Conservation (phyloP, 37 sponge, comb jelly and placozoan species). For the Chondrosia reniformis region DNA sequence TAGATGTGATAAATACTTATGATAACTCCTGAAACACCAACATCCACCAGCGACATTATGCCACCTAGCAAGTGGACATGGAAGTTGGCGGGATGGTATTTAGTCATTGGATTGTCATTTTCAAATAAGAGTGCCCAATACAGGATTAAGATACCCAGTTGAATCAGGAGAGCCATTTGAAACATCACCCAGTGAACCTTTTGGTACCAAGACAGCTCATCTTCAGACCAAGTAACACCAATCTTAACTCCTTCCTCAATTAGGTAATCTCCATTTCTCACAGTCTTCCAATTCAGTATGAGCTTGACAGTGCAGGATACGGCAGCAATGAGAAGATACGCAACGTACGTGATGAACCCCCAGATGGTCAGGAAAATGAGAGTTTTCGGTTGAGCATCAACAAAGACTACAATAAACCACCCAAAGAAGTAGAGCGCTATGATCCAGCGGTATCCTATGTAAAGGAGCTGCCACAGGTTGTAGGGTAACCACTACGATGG, state of each 20-base stretch:
- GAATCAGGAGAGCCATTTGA: constrained; percentile 8
- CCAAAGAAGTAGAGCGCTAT: constrained; percentile 38
- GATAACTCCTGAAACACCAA: constrained; percentile 30
- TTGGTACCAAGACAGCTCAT: constrained; percentile 54
- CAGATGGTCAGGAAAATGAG: constrained; percentile 79
- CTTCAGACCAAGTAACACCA: constrained; percentile 1
- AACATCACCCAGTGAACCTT: constrained; percentile 55
- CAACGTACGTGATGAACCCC: constrained; percentile 25
- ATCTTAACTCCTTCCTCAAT: not conserved
- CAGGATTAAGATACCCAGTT: constrained; percentile 28
- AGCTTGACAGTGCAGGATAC: constrained; percentile 23
- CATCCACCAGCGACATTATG: constrained; percentile 46
- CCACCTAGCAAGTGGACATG: constrained; percentile 51
- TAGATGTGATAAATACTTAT: constrained; percentile 42
- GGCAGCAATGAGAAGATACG: constrained; percentile 47
- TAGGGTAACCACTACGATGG: constrained; percentile 63
- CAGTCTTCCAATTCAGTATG: not conserved
- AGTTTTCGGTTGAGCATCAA: not conserved
- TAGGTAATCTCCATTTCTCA: not conserved
- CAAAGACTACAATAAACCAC: constrained; percentile 32
- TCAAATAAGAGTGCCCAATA: constrained; percentile 56
- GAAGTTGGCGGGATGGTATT: constrained; percentile 17
- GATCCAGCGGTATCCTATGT: constrained; percentile 48
- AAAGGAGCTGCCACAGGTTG: constrained; percentile 45
- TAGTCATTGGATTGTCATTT: not conserved